Evolutionary conservation across 2,797 vertebrate genomes (phyloP), one percentile per base, ranked within the genome.

Genomic region (Antrozous pallidus): DNA sequence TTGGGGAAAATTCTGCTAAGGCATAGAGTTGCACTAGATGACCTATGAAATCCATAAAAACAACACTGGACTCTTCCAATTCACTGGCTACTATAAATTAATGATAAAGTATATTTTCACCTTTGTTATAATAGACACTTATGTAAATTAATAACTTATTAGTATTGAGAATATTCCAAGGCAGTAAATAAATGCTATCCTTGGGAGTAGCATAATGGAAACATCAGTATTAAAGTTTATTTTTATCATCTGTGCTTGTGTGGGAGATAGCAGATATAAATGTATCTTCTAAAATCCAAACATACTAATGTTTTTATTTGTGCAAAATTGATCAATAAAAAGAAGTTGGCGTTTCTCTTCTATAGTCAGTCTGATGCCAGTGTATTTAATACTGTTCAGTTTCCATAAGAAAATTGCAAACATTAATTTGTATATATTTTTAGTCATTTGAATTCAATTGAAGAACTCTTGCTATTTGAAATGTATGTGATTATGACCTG

Each of bases 361-460:
- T 94, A 82, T 56, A 79, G 90, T 97, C 90, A 92, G n/a, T 0
- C 89, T 95, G 65, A 82, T 51, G 0, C 17, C 73, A 71, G 36
- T n/a, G 14, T 96, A 96, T 97, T 97, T 97, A 94, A 94, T 97
- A 96, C 74, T 33, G 93, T 91, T 95, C 78, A 82, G 61, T 94
- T 97, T 98, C 98, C 82, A 96, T 96, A 93, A 95, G 88, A 95
- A 98, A 97, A 97, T 97, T 97, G 89, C 71, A 96, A 97, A 94
- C 93, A 85, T 97, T 98, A 98, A 98, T 98, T 97, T 97, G 92
- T 97, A 94, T 97, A 93, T 98, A 97, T 98, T 97, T 98, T 98
- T 92, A 94, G 97, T 98, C 97, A 98, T 98, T 98, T 98, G 96
- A 95, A 97, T 98, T 98, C 96, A 98, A 61, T 98, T 97, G 96